phyloP scores from a whole-genome alignment of 1,140 invertebrate species.

The Tetraneura akinire region DNA sequence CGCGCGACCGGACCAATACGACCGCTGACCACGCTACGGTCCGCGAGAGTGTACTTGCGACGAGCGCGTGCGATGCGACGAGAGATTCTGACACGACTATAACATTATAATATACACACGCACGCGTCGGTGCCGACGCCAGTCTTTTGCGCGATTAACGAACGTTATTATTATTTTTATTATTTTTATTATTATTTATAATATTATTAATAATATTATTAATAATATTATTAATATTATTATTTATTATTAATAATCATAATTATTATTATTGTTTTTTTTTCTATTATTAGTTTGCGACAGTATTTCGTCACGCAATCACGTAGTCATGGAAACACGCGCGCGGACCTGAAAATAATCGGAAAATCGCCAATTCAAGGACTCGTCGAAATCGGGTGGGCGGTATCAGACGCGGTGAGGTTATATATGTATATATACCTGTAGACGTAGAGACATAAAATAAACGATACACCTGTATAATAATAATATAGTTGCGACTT shows the following conservation, averaged over 20 bases:
- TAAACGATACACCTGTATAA: too few species aligned
- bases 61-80: conserved; percentile 1
- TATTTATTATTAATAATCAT: conserved; percentile 8
- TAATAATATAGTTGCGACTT: too few species aligned
- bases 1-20: too few species aligned
- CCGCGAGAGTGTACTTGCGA: neutral
- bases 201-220: too few species aligned
- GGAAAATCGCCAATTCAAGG: conserved; percentile 21
- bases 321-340: conserved; percentile 3
- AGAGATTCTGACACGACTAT: conserved; percentile 29
- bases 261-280: neutral
- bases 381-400: neutral
- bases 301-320: neutral
- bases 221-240: conserved; percentile 1
- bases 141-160: neutral
- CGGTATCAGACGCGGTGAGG: neutral
- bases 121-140: neutral
- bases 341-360: neutral
- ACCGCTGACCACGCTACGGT: neutral
- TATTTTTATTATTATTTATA: conserved; percentile 15
- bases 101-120: conserved; percentile 11
- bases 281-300: neutral
- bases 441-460: too few species aligned
- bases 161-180: neutral
- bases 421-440: too few species aligned